Evolutionary conservation across 2,113 vertebrate genomes (phyloP).

Genomic region (Lophura nycthemera): DNA sequence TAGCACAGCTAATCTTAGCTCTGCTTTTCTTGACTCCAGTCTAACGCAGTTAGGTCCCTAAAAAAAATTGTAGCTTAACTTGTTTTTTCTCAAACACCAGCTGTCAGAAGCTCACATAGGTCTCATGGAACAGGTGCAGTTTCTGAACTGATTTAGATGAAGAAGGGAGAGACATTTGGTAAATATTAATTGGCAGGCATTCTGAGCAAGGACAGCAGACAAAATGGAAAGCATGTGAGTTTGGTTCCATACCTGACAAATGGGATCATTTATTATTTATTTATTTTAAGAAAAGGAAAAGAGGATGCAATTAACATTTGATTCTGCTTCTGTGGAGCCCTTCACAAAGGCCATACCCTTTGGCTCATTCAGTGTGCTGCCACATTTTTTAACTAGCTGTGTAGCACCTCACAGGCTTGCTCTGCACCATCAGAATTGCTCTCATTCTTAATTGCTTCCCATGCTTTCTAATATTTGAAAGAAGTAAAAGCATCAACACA

Average conservation of each 20-base stretch:
- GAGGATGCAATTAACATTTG: rapidly evolving
- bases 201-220: not conserved
- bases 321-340: not conserved
- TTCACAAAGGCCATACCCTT: not conserved
- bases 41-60: not conserved
- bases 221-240: not conserved
- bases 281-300: not conserved
- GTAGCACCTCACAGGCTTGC: not conserved
- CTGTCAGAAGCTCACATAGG: slow-evolving; percentile 23
- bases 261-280: not conserved
- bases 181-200: slow-evolving; percentile 45
- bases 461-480: not conserved
- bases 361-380: not conserved
- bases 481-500: not conserved
- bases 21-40: not conserved
- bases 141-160: slow-evolving; percentile 44
- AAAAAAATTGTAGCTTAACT: not conserved
- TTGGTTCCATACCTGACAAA: not conserved
- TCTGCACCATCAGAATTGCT: not conserved
- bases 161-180: slow-evolving; percentile 31
- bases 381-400: not conserved
- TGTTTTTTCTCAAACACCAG: slow-evolving; percentile 28
- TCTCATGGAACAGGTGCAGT: slow-evolving; percentile 46
- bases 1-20: not conserved
- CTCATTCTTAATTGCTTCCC: not conserved